Conservation (phyloP, 2,797 vertebrate genomes). For the Limnodromus scolopaceus region DNA sequence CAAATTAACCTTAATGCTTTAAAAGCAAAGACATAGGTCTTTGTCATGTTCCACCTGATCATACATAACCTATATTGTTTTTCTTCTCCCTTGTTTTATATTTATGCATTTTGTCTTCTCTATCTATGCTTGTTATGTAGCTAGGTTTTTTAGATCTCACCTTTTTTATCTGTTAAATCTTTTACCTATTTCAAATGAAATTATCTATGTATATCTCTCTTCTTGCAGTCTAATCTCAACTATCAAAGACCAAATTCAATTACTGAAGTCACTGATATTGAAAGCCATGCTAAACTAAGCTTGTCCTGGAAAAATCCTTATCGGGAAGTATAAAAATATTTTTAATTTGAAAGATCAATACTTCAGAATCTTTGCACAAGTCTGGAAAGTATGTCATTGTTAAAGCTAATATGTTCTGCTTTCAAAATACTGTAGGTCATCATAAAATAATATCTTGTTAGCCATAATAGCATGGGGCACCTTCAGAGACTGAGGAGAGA, state of each 20-base stretch:
- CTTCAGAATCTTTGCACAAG: constrained; percentile 34
- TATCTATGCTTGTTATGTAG: constrained; percentile 23
- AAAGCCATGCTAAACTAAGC: constrained; percentile 46
- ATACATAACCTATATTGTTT: constrained; percentile 5
- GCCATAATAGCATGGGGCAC: constrained; percentile 26
- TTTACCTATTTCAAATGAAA: constrained; percentile 21
- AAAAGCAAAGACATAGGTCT: constrained; percentile 29
- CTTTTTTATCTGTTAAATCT: constrained; percentile 36
- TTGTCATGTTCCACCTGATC: constrained; percentile 45
- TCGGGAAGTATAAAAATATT: not conserved
- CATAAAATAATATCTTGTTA: not conserved
- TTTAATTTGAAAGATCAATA: constrained; percentile 17
- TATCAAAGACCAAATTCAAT: constrained; percentile 6
- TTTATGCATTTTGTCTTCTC: constrained; percentile 61
- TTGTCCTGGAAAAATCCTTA: constrained; percentile 12
- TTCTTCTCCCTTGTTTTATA: constrained; percentile 45
- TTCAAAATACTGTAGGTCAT: constrained; percentile 24
- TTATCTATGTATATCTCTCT: constrained; percentile 48
- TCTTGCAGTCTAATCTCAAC: constrained; percentile 15
- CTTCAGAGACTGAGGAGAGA: constrained; percentile 33
- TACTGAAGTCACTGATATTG: not conserved
- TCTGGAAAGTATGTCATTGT: constrained; percentile 8
- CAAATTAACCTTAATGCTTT: constrained; percentile 46
- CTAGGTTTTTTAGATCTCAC: not conserved
- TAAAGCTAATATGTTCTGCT: constrained; percentile 13